These are phyloP conservation scores for Siniperca obscura DNA, from an alignment of 2,797 vertebrate genomes.

Conservation along the genomic window DNA sequence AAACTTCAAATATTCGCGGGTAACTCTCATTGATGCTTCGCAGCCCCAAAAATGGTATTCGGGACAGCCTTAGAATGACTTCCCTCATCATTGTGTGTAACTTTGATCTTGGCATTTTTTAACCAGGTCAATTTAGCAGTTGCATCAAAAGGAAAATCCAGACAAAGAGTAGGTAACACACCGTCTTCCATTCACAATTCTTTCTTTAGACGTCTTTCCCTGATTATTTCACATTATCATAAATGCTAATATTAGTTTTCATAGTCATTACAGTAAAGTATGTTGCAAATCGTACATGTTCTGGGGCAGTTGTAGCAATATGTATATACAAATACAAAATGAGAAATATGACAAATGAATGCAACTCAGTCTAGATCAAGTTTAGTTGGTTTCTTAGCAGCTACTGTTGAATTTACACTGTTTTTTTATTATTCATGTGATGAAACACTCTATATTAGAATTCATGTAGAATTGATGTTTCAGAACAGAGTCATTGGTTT, in stretches of 20 bases:
- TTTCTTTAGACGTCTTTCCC: slow-evolving; percentile 28
- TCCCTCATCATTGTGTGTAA: background rate
- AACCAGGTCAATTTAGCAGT: background rate
- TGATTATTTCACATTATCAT: slow-evolving; percentile 33
- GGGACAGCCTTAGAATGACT: too few relatives aligned
- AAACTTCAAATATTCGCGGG: too few relatives aligned
- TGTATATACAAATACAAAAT: slow-evolving; percentile 48
- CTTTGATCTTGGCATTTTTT: background rate
- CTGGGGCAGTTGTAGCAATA: slow-evolving; percentile 37
- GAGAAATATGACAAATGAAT: slow-evolving; percentile 43
- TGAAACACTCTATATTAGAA: slow-evolving; percentile 48
- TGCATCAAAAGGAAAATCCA: slow-evolving; percentile 22
- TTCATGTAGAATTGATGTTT: slow-evolving; percentile 50
- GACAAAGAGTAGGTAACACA: background rate
- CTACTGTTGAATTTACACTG: slow-evolving; percentile 64
- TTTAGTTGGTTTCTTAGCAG: slow-evolving; percentile 71
- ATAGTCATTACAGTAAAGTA: slow-evolving; percentile 22
- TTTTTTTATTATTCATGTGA: slow-evolving; percentile 39
- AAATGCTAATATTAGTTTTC: slow-evolving; percentile 38
- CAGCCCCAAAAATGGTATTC: too few relatives aligned
- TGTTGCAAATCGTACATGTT: slow-evolving; percentile 26
- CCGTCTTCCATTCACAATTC: background rate
- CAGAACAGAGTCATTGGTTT: slow-evolving; percentile 66
- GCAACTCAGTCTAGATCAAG: slow-evolving; percentile 55
- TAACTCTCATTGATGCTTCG: too few relatives aligned